phyloP scores from a whole-genome alignment of 1,140 invertebrate species.

The Trypoxylus dichotomus region DNA sequence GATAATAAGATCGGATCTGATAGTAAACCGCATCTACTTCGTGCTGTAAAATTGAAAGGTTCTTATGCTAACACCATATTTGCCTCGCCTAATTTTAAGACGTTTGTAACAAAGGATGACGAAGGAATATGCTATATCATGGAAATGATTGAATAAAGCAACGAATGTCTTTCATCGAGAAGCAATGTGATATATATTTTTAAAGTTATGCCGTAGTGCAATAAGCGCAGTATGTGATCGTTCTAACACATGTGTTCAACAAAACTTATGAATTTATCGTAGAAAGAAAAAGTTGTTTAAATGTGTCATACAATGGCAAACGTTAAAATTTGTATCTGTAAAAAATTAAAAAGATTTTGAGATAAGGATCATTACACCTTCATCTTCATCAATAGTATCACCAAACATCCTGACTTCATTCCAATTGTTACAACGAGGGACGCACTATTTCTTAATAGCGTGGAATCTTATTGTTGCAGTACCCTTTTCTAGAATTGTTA shows the following conservation, averaged over 20 bases:
- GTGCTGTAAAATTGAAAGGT: slow-evolving; percentile 34
- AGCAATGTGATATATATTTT: slow-evolving; percentile 13
- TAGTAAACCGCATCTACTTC: slow-evolving; percentile 29
- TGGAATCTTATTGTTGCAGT: not conserved
- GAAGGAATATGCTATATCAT: slow-evolving; percentile 34
- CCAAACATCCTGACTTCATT: not conserved
- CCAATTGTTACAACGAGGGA: not conserved
- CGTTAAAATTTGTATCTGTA: not conserved
- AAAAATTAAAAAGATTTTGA: not conserved
- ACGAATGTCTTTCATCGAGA: not conserved
- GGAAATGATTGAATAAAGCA: slow-evolving; percentile 27
- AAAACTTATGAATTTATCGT: slow-evolving; percentile 16
- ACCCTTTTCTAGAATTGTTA: not conserved
- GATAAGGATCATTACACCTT: not conserved
- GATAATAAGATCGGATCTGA: slow-evolving; percentile 26
- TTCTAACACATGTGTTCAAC: slow-evolving; percentile 11
- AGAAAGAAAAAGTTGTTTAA: not conserved
- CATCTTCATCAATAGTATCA: not conserved
- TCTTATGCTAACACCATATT: slow-evolving; percentile 27
- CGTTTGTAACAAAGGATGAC: slow-evolving; percentile 33
- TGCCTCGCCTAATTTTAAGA: slow-evolving; percentile 32
- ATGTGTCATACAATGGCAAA: not conserved
- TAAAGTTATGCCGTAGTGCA: slow-evolving; percentile 6
- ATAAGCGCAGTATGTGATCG: slow-evolving; percentile 15
- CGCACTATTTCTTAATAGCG: not conserved